A percentile compares a stretch with the other conserved stretches of the same genome.
Evolutionary conservation across 2,888 invertebrate genomes (phyloP).

Genomic region (Pseudeuparius sepicola): DNA sequence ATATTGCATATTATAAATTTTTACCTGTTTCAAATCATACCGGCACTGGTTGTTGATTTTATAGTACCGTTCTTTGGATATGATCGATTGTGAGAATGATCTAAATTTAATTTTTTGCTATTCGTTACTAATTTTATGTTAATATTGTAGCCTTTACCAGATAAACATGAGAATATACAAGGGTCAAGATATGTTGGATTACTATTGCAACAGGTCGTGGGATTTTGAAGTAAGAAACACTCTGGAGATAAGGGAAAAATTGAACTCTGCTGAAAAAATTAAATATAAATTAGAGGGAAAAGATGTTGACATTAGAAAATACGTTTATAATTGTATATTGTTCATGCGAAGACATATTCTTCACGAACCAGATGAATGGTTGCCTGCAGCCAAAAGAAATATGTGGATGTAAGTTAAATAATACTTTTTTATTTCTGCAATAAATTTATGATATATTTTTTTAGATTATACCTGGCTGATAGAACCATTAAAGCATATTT

Average conservation of each 20-base stretch:
- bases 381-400: constrained; percentile 69
- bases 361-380: constrained; percentile 69
- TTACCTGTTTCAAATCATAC: constrained; percentile 81
- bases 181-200: constrained; percentile 81
- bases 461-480: too few relatives aligned
- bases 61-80: too few relatives aligned
- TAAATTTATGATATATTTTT: too few relatives aligned
- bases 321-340: constrained; percentile 71
- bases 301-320: constrained; percentile 63
- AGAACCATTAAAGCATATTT: too few relatives aligned
- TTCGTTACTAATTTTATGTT: too few relatives aligned
- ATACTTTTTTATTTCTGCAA: too few relatives aligned
- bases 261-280: constrained; percentile 55
- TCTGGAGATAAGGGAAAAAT: constrained; percentile 43
- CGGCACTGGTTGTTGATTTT: constrained; percentile 76
- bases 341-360: constrained; percentile 70
- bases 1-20: constrained; percentile 71
- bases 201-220: constrained; percentile 88
- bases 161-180: constrained; percentile 75
- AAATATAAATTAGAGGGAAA: constrained; percentile 57
- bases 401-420: constrained; percentile 67
- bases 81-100: too few relatives aligned
- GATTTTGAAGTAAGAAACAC: constrained; percentile 66
- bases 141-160: too few relatives aligned
- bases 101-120: too few relatives aligned